These are phyloP conservation scores for Hippocampus comes DNA, from an alignment of 2,113 vertebrate species.

Conservation along the genomic window DNA sequence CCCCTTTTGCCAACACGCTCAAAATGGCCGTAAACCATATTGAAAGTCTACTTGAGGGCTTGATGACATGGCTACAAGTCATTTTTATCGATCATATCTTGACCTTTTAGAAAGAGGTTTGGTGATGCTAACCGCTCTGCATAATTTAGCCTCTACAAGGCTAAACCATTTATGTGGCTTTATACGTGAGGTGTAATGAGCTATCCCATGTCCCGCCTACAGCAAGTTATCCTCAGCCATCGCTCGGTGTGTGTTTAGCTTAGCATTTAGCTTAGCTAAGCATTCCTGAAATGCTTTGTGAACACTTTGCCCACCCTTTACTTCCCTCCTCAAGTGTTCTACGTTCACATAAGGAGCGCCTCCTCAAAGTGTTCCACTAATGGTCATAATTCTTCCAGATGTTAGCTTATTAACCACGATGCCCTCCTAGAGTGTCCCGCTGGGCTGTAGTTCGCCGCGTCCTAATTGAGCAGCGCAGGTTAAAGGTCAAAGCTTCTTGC, in stretches of 20 bases:
- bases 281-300: constrained; percentile 67
- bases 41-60: background rate
- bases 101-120: too few relatives aligned
- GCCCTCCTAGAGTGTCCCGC: constrained; percentile 30
- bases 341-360: constrained; percentile 56
- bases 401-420: constrained; percentile 69
- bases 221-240: constrained; percentile 11
- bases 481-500: constrained; percentile 57
- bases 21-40: background rate
- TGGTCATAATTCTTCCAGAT: constrained; percentile 72
- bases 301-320: constrained; percentile 49
- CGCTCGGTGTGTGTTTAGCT: background rate
- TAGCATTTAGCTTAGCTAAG: constrained; percentile 39
- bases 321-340: constrained; percentile 53
- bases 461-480: constrained; percentile 62
- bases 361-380: constrained; percentile 52
- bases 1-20: background rate
- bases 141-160: constrained; percentile 59
- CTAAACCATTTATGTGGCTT: constrained; percentile 64
- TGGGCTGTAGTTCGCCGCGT: constrained; percentile 54
- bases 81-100: too few relatives aligned
- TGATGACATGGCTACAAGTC: too few relatives aligned
- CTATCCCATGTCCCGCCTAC: constrained; percentile 44
- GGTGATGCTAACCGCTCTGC: constrained; percentile 23
- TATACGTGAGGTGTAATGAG: constrained; percentile 55